Evolutionary conservation across 2,797 vertebrate genomes (phyloP), one percentile per base, ranked within the genome.

Genomic region (Delichon dasypus): DNA sequence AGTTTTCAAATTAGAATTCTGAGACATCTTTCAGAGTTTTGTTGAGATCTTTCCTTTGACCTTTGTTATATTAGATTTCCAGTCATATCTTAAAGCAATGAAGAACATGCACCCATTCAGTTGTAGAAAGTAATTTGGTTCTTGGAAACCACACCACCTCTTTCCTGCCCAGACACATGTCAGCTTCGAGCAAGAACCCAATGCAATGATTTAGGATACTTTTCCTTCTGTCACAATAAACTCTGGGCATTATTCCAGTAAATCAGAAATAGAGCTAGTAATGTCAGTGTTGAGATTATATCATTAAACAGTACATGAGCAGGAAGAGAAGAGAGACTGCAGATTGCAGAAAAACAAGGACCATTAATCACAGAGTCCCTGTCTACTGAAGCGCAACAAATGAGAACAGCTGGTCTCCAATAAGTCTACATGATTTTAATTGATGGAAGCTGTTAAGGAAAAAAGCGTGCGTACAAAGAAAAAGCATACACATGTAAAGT

Each of bases 241-340:
- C 85, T 93, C 94, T 91, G 91, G 95, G 95, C 84, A 10, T 85
- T 76, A 61, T 89, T 95, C 95, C 93, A 97, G 86, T 86, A 96
- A 95, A 94, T 97, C 92, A 97, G 86, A 97, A 95, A 86, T 81
- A 88, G 92, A 96, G 87, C 88, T 88, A 85, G 84, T 96, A 91
- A 95, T 88, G 92, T 89, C 87, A 95, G 58, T 70, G 80, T 89
- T 93, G 85, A 94, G 95, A 96, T 97, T 89, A 94, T 94, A 91
- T 97, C 94, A 96, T 97, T 96, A 95, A 94, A 94, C 81, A 92
- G 90, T 84, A 92, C 78, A 91, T 86, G 88, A 94, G 83, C 93
- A 97, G 90, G 88, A 93, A 92, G 73, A 95, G 85, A 89, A 84
- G 72, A 94, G 83, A 92, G 71, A 75, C 89, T 95, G 67, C 89